Evolutionary conservation across 2,113 vertebrate genomes (phyloP).

Genomic region (Aegotheles bennettii): DNA sequence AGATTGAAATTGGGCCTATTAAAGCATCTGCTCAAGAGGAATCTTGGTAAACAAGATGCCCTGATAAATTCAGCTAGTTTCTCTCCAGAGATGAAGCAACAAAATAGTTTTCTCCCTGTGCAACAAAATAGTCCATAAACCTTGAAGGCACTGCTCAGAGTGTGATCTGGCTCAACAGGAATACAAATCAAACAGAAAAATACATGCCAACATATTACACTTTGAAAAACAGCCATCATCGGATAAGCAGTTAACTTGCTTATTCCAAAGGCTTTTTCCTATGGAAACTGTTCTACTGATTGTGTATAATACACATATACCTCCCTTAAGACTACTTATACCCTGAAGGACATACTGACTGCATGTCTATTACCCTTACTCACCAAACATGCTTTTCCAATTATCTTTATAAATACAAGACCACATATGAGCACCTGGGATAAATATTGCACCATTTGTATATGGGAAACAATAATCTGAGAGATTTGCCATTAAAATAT

Average conservation of each 20-base stretch:
- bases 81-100: not conserved
- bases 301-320: not conserved
- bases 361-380: conserved; percentile 18
- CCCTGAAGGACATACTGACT: conserved; percentile 24
- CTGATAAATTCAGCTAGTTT: not conserved
- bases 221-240: not conserved
- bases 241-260: not conserved
- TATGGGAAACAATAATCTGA: conserved; percentile 4
- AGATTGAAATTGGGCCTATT: not conserved
- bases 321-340: conserved; percentile 33
- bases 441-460: conserved; percentile 43
- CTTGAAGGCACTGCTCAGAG: not conserved
- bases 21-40: not conserved
- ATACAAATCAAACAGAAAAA: conserved; percentile 25
- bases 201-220: not conserved
- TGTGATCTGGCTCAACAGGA: not conserved
- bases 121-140: not conserved
- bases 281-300: not conserved
- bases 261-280: conserved; percentile 27
- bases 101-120: not conserved
- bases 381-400: conserved; percentile 55
- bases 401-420: conserved; percentile 54
- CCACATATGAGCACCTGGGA: conserved; percentile 38
- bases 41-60: not conserved
- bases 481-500: conserved; percentile 27